Base-by-base conservation (phyloP, 2,113 vertebrate species). In the Halichoerus grypus region DNA sequence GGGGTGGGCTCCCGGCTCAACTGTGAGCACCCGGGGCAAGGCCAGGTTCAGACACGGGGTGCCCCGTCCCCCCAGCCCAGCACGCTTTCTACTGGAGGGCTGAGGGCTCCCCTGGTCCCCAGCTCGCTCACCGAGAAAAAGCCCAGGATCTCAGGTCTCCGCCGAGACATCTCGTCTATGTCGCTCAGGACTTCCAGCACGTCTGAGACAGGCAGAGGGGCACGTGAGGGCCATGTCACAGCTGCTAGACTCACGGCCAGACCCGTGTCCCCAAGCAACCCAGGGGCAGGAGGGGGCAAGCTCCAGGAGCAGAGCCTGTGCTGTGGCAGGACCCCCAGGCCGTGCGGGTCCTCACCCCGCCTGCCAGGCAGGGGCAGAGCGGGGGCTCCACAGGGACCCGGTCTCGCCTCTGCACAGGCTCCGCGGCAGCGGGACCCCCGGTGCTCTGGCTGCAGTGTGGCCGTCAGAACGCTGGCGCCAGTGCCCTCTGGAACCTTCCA, bases 141-240 rank as follows among this genome's bases (percentile, higher is more conserved):
- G 94, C 99, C 99, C 92, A 99, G 99, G 97, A 99, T 99, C 98
- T 99, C 99, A 4, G 99, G 99, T 97, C 99, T 99, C 96, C 99
- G 99, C 91, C 99, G 99, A n/a, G 99, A 99, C 99, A 99, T 99
- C 95, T 99, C 99, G 51, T 99, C 99, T 24, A 99, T 99, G 98
- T 99, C 99, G 21, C 99, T 99, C 98, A 99, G 99, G 87, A 99
- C 99, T 55, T 99, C 99, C 98, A 99, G 94, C 96, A 99, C 99
- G 86, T 99, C 99, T 99, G 90, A 82, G 22, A 76, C 1, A 3
- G 57, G 80, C 79, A 95, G 72, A 83, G 72, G 28, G 15, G 33
- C 24, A 12, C 6, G 26, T 63, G 57, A 51, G 87, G 46, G 80
- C 79, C 36, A 28, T 3, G 42, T 4, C 53, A 8, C 1, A 15